A percentile compares a stretch with the other conserved stretches of the same genome.
Evolutionary conservation across 1,140 invertebrate species (phyloP).

Genomic region (Eueides isabella): DNA sequence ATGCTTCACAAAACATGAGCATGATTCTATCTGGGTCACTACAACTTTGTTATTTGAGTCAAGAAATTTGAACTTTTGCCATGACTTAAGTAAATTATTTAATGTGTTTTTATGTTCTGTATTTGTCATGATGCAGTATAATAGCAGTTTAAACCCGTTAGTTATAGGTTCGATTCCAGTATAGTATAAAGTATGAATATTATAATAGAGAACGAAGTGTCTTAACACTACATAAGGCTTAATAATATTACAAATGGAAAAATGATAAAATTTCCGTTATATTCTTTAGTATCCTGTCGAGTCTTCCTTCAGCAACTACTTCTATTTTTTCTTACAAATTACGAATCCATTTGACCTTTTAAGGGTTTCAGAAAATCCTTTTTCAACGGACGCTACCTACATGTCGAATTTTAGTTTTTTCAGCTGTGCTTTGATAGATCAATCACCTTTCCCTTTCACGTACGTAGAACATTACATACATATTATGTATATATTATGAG

Average conservation of each 20-base stretch:
- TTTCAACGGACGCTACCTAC: conserved; percentile 5
- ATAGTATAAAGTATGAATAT: too few relatives aligned
- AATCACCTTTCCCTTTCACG: not conserved
- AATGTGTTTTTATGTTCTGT: not conserved
- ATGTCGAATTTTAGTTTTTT: conserved; percentile 3
- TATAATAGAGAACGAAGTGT: too few relatives aligned
- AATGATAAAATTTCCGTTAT: not conserved
- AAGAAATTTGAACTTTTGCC: conserved; percentile 8
- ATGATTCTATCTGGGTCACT: not conserved
- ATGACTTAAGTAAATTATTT: not conserved
- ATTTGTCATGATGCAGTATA: not conserved
- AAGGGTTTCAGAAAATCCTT: conserved; percentile 6
- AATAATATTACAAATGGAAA: not conserved
- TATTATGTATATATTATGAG: not conserved
- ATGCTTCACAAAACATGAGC: conserved; percentile 3
- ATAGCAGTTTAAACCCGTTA: too few relatives aligned
- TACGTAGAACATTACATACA: not conserved
- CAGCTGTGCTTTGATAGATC: not conserved
- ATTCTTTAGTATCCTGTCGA: not conserved
- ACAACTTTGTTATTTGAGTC: conserved; percentile 5
- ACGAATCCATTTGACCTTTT: conserved; percentile 3
- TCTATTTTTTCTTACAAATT: conserved; percentile 4
- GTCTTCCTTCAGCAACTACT: not conserved
- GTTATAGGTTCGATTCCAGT: too few relatives aligned
- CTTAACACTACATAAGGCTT: too few relatives aligned